Base-by-base conservation (phyloP, 2,797 vertebrate species). In the Chloroceryle inda region DNA sequence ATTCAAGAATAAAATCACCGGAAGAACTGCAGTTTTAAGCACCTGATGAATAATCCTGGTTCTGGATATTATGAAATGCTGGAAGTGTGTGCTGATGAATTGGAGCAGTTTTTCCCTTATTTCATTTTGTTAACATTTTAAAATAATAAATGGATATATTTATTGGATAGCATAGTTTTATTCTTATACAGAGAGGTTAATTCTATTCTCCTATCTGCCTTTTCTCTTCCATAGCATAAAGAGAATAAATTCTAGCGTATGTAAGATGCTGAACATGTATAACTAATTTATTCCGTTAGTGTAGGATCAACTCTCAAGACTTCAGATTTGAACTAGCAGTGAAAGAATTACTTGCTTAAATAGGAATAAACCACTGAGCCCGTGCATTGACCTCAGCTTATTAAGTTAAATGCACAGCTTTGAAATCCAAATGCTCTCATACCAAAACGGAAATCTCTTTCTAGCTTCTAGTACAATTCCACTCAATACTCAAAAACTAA, bases 391-490 rank as follows among this genome's bases (percentile, higher is more conserved):
- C 38, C 35, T 66, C 38, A 76, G 29, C 24, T 66, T 82, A 82
- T 26, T 69, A 93, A 89, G n/a, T 79, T 89, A 94, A 85, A 94
- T n/a, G 42, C 52, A 91, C 42, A 79, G 26, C 27, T 87, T 63
- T 69, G 62, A 79, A 88, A 93, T 84, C 44, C 66, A 92, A 86
- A 75, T 49, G 44, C 19, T 89, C 18, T 79, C 44, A 85, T 1
- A 69, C 15, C 12, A 59, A 35, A 68, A 18, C 61, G 92, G 71
- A 79, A 86, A 85, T 71, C 44, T 80, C 81, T n/a, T 86, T 93
- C 63, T 69, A 21, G 33, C 22, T 85, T 86, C 27, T 55, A 44
- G 42, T 37, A 63, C 47, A 89, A 79, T 82, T 92, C 67, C 33
- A 62, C 52, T 67, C 71, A 73, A 33, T 47, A 66, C 50, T 83